A percentile compares a stretch with the other conserved stretches of the same genome.
phyloP scores from a whole-genome alignment of 2,797 vertebrate genomes.

The Microtus agrestis region DNA sequence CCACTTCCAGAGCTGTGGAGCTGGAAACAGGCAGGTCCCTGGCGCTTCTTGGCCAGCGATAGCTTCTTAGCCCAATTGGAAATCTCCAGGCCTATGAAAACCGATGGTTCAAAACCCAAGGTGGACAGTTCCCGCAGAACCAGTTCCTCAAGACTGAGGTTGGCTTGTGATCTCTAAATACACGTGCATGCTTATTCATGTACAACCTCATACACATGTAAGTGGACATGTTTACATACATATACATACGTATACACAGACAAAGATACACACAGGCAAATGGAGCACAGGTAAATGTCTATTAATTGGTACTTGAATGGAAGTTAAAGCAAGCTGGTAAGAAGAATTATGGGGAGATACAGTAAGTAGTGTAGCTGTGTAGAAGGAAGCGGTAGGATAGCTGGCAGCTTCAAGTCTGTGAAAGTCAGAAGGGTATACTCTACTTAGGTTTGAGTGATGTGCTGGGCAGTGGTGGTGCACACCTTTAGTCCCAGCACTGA shows the following conservation, averaged over 20 bases:
- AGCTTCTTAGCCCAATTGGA: background rate
- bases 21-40: background rate
- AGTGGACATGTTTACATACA: background rate
- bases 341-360: background rate
- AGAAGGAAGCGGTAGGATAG: background rate
- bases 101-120: background rate
- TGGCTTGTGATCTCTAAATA: background rate
- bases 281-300: background rate
- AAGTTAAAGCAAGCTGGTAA: constrained; percentile 46
- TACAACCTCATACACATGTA: background rate
- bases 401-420: background rate
- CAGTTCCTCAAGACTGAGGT: background rate
- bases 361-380: background rate
- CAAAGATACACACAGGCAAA: background rate
- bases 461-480: background rate
- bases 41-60: no score
- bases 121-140: background rate
- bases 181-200: background rate
- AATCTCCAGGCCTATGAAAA: background rate
- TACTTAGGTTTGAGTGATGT: background rate
- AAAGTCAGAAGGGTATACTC: background rate
- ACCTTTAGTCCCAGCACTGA: background rate
- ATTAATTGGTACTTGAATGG: constrained; percentile 50
- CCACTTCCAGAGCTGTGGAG: background rate
- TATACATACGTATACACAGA: background rate